Evolutionary conservation across 1,140 invertebrate genomes (phyloP), one percentile per base, ranked within the genome.

Genomic region (Lepidurus packardi): DNA sequence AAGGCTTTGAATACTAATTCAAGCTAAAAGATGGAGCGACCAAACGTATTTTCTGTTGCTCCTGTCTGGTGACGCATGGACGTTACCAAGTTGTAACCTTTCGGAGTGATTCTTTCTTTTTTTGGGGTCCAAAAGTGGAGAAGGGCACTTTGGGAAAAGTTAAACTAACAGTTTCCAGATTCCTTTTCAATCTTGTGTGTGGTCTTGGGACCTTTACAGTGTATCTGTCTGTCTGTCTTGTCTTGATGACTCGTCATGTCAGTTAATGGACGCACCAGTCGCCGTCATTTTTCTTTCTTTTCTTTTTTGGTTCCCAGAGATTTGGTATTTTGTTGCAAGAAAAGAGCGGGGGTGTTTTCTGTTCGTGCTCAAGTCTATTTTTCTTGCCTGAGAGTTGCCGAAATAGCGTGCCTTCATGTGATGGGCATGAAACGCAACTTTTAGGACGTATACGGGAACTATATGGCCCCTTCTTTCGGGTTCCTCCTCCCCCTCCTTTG

Each of bases 221-320:
- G 53, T 65, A n/a, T 65, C 53, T 21, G 53, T 65, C 53, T 65
- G 53, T 65, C 53, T 65, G 53, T 65, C 53, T 34, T 16, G 53
- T 65, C 53, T 65, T 65, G 53, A 13, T n/a, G 7, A 65, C 53
- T 65, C 53, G 21, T 65, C 53, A 65, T 65, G 53, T 65, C 53
- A 65, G 53, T 65, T 65, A 65, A 65, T 65, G 53, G 53, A 65
- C 53, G n/a, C 53, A 65, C 53, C 53, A 65, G 53, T 65, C 53
- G 53, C 53, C 0, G 53, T 21, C 53, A 65, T 65, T 65, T 65
- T 65, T 65, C 21, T n/a, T 65, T 21, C 21, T 3, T 65, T 65
- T 21, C 53, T 13, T 34, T 34, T 34, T 34, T 34, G 2, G 2
- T 34, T 34, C 34, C 34, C 3, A 34, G 34, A 34, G 34, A 34